Conservation (phyloP, 1,140 invertebrate species). For the Macrostomum lignano region DNA sequence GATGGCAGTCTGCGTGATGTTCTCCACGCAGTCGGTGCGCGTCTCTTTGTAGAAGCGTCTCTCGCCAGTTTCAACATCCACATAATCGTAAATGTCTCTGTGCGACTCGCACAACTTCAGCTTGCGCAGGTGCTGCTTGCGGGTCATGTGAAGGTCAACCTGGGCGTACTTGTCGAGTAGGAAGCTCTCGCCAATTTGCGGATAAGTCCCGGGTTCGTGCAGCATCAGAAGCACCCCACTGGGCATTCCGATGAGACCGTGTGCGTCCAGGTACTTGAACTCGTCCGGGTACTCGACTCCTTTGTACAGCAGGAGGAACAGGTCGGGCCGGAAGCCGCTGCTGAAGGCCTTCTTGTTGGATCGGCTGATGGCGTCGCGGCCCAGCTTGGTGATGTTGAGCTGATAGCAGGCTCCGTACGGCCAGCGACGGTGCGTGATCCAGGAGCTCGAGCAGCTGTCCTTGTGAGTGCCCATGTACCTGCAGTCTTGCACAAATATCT, state of each 20-base stretch:
- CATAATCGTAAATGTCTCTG: not conserved
- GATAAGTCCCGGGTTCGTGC: slow-evolving; percentile 5
- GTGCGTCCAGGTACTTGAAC: slow-evolving; percentile 1
- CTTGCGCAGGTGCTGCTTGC: not conserved
- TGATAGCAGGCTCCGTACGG: not conserved
- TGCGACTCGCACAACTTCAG: not conserved
- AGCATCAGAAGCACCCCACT: slow-evolving; percentile 4
- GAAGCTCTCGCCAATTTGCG: slow-evolving; percentile 5
- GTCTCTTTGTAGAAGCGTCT: not conserved
- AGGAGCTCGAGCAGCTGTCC: not conserved
- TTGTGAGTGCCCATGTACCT: too few relatives aligned
- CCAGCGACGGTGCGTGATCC: not conserved
- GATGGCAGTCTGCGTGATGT: not conserved
- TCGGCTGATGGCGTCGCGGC: not conserved
- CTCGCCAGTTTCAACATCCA: not conserved
- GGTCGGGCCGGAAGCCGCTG: not conserved
- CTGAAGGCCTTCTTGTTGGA: not conserved
- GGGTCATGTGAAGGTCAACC: slow-evolving; percentile 2
- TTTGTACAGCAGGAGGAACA: slow-evolving; percentile 2
- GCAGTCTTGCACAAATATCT: too few relatives aligned
- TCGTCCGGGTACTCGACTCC: not conserved
- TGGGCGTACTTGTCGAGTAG: not conserved
- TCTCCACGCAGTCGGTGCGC: not conserved
- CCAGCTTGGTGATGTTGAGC: not conserved
- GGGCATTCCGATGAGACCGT: not conserved